phyloP scores from a whole-genome alignment of 2,888 invertebrate genomes.

The Drosophila ustulata region DNA sequence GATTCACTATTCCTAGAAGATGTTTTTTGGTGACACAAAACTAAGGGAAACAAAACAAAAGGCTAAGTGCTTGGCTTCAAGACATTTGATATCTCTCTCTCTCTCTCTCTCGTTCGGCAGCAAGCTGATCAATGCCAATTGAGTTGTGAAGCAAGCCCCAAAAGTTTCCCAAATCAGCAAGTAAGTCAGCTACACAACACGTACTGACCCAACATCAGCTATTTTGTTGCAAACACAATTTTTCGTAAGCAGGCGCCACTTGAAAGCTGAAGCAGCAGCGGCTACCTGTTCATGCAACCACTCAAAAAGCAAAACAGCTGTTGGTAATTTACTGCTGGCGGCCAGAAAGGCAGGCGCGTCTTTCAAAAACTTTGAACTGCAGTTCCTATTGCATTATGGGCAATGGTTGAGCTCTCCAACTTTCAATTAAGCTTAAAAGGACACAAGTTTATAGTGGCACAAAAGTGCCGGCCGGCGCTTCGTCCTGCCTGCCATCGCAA shows the following conservation, averaged over 20 bases:
- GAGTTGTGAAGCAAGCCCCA: slow-evolving; percentile 16
- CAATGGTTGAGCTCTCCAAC: slow-evolving; percentile 50
- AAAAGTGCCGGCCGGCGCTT: slow-evolving; percentile 23
- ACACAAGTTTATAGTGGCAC: slow-evolving; percentile 66
- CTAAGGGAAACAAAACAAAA: slow-evolving; percentile 22
- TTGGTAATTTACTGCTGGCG: slow-evolving; percentile 65
- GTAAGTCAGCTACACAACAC: not conserved
- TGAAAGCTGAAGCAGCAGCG: slow-evolving; percentile 1
- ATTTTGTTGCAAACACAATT: slow-evolving; percentile 1
- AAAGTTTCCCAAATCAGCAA: slow-evolving; percentile 18
- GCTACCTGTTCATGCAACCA: slow-evolving; percentile 22
- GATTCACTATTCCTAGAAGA: slow-evolving; percentile 29
- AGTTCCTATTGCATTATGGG: slow-evolving; percentile 58
- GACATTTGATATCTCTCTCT: slow-evolving; percentile 5
- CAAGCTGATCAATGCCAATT: slow-evolving; percentile 40
- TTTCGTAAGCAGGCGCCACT: slow-evolving; percentile 14
- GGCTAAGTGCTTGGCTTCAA: slow-evolving; percentile 6
- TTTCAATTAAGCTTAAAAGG: slow-evolving; percentile 75
- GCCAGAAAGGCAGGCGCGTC: slow-evolving; percentile 31
- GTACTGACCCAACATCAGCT: not conserved
- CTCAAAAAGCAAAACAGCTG: slow-evolving; percentile 60
- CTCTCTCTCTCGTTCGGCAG: not conserved
- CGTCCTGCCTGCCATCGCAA: slow-evolving; percentile 26
- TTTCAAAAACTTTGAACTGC: slow-evolving; percentile 37
- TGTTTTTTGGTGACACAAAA: slow-evolving; percentile 35